A percentile compares a stretch with the other conserved stretches of the same genome.
These are phyloP conservation scores for Tortricodes alternella DNA, from an alignment of 2,888 invertebrate genomes.

Conservation along the genomic window DNA sequence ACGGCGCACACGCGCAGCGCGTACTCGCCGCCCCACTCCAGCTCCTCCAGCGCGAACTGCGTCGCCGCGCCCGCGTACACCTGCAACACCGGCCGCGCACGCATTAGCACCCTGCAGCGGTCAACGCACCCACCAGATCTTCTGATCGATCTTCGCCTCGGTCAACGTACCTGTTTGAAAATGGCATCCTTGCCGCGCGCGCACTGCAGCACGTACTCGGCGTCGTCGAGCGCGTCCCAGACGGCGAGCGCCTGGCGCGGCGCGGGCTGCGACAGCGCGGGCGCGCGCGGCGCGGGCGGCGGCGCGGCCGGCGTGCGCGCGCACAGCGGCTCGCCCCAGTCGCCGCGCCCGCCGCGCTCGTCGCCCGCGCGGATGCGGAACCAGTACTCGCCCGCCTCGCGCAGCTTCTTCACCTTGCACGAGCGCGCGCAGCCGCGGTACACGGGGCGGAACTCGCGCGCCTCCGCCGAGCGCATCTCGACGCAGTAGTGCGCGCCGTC, in stretches of 20 bases:
- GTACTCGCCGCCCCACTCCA: conserved; percentile 90
- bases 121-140: neutral
- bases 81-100: conserved; percentile 55
- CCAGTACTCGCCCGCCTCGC: conserved; percentile 90
- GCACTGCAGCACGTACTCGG: conserved; percentile 89
- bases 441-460: conserved; percentile 86
- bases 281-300: conserved; percentile 90
- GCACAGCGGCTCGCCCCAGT: conserved; percentile 86
- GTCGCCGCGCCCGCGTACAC: conserved; percentile 86
- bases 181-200: conserved; percentile 62
- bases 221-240: conserved; percentile 84
- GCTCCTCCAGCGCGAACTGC: conserved; percentile 84
- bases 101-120: conserved; percentile 4
- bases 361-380: conserved; percentile 94
- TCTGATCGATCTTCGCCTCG: neutral
- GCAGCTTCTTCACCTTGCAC: conserved; percentile 91
- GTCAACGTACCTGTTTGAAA: conserved; percentile 57
- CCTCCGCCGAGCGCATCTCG: conserved; percentile 89
- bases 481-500: conserved; percentile 91
- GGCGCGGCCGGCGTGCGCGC: conserved; percentile 91
- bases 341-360: conserved; percentile 91
- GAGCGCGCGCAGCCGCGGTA: conserved; percentile 91
- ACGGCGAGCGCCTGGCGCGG: conserved; percentile 59
- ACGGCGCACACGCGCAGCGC: conserved; percentile 90
- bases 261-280: conserved; percentile 81